Evolutionary conservation across 1,140 invertebrate genomes (phyloP).

Genomic region (Drosophila burlai): DNA sequence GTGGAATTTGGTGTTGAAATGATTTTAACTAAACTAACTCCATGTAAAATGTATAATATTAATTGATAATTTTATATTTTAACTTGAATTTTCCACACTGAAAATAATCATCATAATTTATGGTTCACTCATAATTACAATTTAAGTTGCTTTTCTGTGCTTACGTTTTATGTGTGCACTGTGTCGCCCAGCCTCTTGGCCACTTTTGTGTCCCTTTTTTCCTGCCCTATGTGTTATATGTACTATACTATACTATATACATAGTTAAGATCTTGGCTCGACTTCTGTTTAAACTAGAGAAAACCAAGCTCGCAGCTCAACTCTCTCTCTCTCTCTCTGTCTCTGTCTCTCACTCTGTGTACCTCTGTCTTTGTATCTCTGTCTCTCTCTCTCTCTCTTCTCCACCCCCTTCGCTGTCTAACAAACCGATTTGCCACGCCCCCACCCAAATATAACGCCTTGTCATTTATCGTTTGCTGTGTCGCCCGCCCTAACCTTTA

Average conservation of each 20-base stretch:
- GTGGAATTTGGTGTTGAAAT: background rate
- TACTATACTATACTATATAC: background rate
- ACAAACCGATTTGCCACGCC: slow-evolving; percentile 28
- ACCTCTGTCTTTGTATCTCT: slow-evolving; percentile 6
- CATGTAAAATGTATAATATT: background rate
- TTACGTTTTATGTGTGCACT: slow-evolving; percentile 30
- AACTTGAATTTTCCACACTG: background rate
- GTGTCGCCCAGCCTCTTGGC: slow-evolving; percentile 2
- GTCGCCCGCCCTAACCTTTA: slow-evolving; percentile 36
- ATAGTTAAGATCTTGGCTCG: slow-evolving; percentile 12
- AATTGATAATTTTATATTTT: background rate
- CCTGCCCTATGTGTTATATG: background rate
- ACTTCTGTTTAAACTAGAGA: slow-evolving; percentile 11
- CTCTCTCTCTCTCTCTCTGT: slow-evolving; percentile 14
- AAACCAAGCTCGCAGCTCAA: slow-evolving; percentile 29
- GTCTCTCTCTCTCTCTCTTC: slow-evolving; percentile 14
- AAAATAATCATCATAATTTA: background rate
- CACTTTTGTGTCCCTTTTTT: background rate
- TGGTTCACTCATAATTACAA: background rate
- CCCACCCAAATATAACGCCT: slow-evolving; percentile 27
- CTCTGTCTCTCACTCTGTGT: background rate
- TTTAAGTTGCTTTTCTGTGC: slow-evolving; percentile 29
- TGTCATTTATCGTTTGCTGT: slow-evolving; percentile 57
- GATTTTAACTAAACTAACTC: background rate
- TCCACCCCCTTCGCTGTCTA: slow-evolving; percentile 27